Conservation (phyloP, 2,888 invertebrate genomes). For the Yponomeuta plumbellus region DNA sequence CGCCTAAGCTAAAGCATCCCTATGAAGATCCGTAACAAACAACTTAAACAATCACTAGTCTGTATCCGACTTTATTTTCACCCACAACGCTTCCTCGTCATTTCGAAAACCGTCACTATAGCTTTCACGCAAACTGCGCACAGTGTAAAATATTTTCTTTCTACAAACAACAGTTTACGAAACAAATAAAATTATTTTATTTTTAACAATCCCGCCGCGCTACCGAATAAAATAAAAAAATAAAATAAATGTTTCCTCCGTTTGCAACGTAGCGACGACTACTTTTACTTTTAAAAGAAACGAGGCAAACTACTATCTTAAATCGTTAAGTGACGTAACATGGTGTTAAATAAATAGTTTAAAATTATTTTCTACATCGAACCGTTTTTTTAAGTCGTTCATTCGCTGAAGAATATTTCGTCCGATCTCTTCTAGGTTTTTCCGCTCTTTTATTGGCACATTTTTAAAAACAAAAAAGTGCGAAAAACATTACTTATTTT, state of each 20-base stretch:
- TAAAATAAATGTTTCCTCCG: constrained; percentile 32
- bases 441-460: constrained; percentile 26
- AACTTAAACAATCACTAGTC: not conserved
- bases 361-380: constrained; percentile 27
- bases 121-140: constrained; percentile 11
- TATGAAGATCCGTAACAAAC: not conserved
- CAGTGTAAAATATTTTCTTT: constrained; percentile 43
- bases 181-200: constrained; percentile 15
- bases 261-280: constrained; percentile 27
- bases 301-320: constrained; percentile 26
- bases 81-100: not conserved
- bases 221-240: constrained; percentile 29
- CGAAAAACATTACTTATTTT: not conserved
- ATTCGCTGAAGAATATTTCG: constrained; percentile 3
- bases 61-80: not conserved
- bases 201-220: constrained; percentile 18
- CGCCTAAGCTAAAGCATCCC: not conserved
- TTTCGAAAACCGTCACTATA: not conserved
- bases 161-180: constrained; percentile 35
- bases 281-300: constrained; percentile 23
- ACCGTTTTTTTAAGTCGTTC: constrained; percentile 19
- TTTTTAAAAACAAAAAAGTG: constrained; percentile 20
- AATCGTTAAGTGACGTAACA: constrained; percentile 17
- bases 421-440: constrained; percentile 13
- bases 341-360: constrained; percentile 34